Evolutionary conservation across 2,797 vertebrate species (phyloP), one percentile per base, ranked within the genome.

Genomic region (Crocodylus rhombifer): DNA sequence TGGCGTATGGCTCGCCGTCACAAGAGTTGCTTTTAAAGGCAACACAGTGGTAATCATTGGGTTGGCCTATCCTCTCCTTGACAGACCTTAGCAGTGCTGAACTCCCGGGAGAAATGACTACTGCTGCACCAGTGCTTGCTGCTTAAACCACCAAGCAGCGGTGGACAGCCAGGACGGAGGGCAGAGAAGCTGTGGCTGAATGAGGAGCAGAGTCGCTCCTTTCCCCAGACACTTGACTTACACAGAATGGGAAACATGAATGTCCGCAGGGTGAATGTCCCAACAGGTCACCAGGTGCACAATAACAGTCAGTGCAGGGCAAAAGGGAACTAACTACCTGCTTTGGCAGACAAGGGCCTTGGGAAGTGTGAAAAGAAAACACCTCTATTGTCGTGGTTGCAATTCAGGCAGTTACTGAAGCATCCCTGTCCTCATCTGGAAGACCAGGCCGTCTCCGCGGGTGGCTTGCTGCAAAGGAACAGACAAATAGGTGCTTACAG

Each of bases 341-440:
- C 58, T 56, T 51, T 56, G 57, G 87, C 16, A 2, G 3, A 0
- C 3, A 28, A 0, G 3, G 23, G 61, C 77, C 82, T 69, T 30
- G 23, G 80, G 65, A 14, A 26, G 2, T 26, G 4, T 0, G 28
- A 86, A 83, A 23, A 83, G 78, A 65, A 74, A 69, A 57, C 0
- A 1, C 67, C 77, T 82, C 88, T 67, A 11, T 74, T 2, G 10
- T 82, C 42, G 25, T 0, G 4, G 36, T n/a, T 64, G 80, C 14
- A 6, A 6, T 56, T 26, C 3, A 0, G 1, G 2, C 3, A 1
- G 75, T 97, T 95, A 98, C 74, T 96, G 97, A 91, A 98, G 94
- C 95, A 98, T 96, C 77, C 99, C 98, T 0, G 98, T 95, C 95
- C 98, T 98, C 95, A 96, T 98, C 98, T 99, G 99, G 96, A 99